phyloP scores from a whole-genome alignment of 2,797 vertebrate species.

The Graptemys geographica region DNA sequence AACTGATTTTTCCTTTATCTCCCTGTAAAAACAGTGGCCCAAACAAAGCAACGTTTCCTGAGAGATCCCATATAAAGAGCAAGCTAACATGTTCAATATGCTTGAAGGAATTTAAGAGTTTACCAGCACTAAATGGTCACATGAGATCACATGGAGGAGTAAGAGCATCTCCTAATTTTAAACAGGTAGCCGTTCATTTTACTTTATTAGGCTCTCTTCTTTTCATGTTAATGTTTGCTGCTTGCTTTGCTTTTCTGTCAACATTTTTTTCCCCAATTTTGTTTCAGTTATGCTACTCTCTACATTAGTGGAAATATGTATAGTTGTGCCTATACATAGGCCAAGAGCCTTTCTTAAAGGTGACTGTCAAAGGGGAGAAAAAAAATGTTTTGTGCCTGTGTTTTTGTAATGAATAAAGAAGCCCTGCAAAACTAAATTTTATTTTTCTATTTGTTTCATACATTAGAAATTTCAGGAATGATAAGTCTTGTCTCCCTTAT shows the following conservation, averaged over 20 bases:
- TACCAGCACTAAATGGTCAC: slow-evolving; percentile 95
- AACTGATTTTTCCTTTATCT: slow-evolving; percentile 40
- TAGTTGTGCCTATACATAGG: slow-evolving; percentile 3
- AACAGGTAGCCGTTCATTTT: slow-evolving; percentile 79
- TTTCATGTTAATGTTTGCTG: slow-evolving; percentile 66
- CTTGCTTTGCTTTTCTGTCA: slow-evolving; percentile 78
- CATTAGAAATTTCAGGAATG: slow-evolving; percentile 61
- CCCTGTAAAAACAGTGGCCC: slow-evolving; percentile 71
- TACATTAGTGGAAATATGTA: neutral
- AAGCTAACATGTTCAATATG: slow-evolving; percentile 90
- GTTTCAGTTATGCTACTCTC: slow-evolving; percentile 24
- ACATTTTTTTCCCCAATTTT: slow-evolving; percentile 21
- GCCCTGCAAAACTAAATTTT: neutral
- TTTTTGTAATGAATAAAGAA: neutral
- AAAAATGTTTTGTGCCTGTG: slow-evolving; percentile 2
- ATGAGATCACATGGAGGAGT: slow-evolving; percentile 92
- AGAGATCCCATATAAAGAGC: slow-evolving; percentile 81
- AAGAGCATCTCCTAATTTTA: slow-evolving; percentile 84
- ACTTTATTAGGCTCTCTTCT: neutral
- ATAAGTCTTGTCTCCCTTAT: slow-evolving; percentile 42
- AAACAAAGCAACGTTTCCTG: slow-evolving; percentile 78
- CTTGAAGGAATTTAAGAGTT: slow-evolving; percentile 92
- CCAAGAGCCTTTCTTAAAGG: slow-evolving; percentile 2
- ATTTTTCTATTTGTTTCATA: slow-evolving; percentile 42
- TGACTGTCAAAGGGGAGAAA: slow-evolving; percentile 2